These are phyloP conservation scores for Lophura swinhoii DNA, from an alignment of 2,797 vertebrate genomes.

Conservation along the genomic window DNA sequence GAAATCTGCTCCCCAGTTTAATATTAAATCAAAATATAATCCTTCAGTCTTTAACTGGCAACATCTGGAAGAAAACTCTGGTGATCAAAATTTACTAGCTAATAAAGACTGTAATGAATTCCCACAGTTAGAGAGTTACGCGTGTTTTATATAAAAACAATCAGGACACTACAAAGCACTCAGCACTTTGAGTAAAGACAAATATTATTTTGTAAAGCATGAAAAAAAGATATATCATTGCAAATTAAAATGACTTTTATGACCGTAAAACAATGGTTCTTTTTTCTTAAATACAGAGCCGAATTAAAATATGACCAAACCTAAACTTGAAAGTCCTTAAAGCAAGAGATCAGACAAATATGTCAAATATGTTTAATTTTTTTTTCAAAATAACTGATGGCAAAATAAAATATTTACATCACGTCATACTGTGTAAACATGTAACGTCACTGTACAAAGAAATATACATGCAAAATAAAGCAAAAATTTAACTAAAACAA, in stretches of 20 bases:
- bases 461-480: conserved; percentile 96
- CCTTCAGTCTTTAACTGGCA: neutral
- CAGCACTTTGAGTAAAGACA: conserved; percentile 50
- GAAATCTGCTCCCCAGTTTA: neutral
- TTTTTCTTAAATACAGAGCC: conserved; percentile 11
- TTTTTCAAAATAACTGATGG: conserved; percentile 93
- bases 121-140: conserved; percentile 2
- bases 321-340: conserved; percentile 62
- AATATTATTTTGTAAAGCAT: conserved; percentile 57
- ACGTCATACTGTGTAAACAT: conserved; percentile 91
- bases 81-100: conserved; percentile 27
- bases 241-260: neutral
- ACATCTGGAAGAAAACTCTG: conserved; percentile 29
- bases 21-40: neutral
- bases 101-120: conserved; percentile 51
- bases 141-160: conserved; percentile 54
- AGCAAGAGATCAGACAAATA: conserved; percentile 80
- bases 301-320: conserved; percentile 21
- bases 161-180: conserved; percentile 40
- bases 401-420: conserved; percentile 99
- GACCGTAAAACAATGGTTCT: conserved; percentile 17
- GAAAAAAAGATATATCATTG: conserved; percentile 43
- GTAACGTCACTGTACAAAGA: conserved; percentile 95
- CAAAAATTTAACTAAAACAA: conserved; percentile 82
- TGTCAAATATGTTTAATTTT: conserved; percentile 93